Percentiles rank a stretch among this genome's conserved stretches.
These are phyloP conservation scores for Chaetorhynchus papuensis DNA, from an alignment of 2,113 vertebrate species.

Conservation along the genomic window DNA sequence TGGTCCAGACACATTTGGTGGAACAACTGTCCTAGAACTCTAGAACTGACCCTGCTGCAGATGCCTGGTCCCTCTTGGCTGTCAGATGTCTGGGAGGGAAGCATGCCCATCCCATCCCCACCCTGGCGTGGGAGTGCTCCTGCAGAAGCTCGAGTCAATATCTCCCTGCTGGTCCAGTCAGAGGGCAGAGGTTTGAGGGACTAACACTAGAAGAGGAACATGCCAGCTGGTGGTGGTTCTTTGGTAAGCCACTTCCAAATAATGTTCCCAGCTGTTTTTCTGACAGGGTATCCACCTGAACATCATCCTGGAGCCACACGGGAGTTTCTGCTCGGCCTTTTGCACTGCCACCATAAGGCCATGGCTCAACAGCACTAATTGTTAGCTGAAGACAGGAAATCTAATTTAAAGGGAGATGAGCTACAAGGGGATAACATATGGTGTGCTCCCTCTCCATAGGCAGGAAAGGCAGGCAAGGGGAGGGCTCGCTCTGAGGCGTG, in stretches of 20 bases:
- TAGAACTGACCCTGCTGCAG: accelerated
- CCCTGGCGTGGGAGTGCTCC: background rate
- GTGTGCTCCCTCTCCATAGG: background rate
- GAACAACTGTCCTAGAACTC: background rate
- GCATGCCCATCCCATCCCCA: background rate
- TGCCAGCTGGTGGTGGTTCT: background rate
- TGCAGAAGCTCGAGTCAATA: background rate
- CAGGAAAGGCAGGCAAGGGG: background rate
- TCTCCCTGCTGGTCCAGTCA: background rate
- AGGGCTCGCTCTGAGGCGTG: background rate
- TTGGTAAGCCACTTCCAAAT: background rate
- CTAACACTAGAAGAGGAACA: background rate
- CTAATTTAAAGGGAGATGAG: background rate
- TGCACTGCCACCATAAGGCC: accelerated
- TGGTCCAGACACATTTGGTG: background rate
- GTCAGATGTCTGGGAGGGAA: background rate
- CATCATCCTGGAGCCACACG: accelerated
- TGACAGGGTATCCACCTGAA: background rate
- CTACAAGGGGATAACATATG: background rate
- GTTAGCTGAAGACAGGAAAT: background rate
- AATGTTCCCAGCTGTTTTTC: background rate
- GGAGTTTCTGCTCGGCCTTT: background rate
- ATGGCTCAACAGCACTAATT: background rate
- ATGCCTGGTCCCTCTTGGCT: background rate
- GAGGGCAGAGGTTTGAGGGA: background rate